Percentiles rank a stretch among this genome's conserved stretches.
Evolutionary conservation across 2,113 vertebrate genomes (phyloP).

Genomic region (Mohoua ochrocephala): DNA sequence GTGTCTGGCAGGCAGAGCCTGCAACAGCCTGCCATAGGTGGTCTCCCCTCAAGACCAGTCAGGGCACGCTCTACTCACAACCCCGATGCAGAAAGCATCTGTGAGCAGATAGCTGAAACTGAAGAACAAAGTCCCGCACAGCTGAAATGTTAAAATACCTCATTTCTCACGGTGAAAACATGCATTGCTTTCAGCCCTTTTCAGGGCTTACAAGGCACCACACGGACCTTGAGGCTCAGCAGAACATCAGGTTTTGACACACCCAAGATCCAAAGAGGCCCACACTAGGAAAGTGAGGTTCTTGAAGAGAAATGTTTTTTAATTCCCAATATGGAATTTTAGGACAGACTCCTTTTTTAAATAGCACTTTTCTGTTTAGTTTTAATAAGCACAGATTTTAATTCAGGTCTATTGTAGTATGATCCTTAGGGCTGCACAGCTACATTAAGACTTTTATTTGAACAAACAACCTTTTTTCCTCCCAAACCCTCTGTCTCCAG

Average conservation of each 20-base stretch:
- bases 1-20: neutral
- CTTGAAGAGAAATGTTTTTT: neutral
- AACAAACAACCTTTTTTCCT: neutral
- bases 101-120: neutral
- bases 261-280: neutral
- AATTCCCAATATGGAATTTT: neutral
- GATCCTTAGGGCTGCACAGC: neutral
- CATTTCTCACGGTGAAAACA: neutral
- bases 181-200: neutral
- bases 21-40: neutral
- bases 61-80: neutral
- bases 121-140: neutral
- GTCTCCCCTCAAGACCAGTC: neutral
- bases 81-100: neutral
- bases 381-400: neutral
- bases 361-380: neutral
- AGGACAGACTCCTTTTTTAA: neutral
- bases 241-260: neutral
- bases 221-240: neutral
- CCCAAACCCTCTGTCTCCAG: neutral
- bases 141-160: neutral
- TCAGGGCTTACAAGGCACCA: neutral
- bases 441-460: neutral
- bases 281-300: neutral
- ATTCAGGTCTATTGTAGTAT: neutral